A percentile compares a stretch with the other conserved stretches of the same genome.
These are phyloP conservation scores for Acanthaster planci DNA, from an alignment of 35 echinoderm and acorn worm genomes.

Conservation along the genomic window DNA sequence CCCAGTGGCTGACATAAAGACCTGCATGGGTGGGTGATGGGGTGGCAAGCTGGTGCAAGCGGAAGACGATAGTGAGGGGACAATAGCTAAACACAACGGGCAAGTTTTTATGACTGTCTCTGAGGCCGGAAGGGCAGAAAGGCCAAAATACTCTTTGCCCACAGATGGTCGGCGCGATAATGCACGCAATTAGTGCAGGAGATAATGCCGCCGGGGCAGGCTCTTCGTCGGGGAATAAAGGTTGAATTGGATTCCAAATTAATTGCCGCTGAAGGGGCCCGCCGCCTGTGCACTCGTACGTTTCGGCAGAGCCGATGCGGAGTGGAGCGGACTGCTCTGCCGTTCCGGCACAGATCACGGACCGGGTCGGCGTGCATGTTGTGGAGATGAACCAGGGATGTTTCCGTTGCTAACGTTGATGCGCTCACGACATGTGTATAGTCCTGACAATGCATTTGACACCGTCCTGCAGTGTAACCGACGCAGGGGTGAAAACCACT, in stretches of 20 bases:
- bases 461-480: neutral
- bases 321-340: neutral
- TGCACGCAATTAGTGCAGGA: neutral
- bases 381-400: neutral
- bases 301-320: neutral
- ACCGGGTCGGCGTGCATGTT: neutral
- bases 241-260: neutral
- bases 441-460: too few relatives aligned
- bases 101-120: neutral
- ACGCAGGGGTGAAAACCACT: neutral
- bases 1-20: too few relatives aligned
- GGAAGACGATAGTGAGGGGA: neutral
- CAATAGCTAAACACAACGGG: constrained; percentile 19
- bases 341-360: too few relatives aligned
- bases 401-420: neutral
- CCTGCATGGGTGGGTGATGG: too few relatives aligned
- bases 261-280: neutral
- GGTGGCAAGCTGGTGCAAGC: neutral
- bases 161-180: neutral
- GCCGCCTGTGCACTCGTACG: neutral
- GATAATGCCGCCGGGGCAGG: neutral
- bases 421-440: too few relatives aligned
- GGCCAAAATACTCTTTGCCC: neutral
- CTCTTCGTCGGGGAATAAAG: constrained; percentile 3
- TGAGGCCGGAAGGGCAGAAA: constrained; percentile 3